phyloP scores from a whole-genome alignment of 2,797 vertebrate genomes.

The Poeciliopsis gracilis region DNA sequence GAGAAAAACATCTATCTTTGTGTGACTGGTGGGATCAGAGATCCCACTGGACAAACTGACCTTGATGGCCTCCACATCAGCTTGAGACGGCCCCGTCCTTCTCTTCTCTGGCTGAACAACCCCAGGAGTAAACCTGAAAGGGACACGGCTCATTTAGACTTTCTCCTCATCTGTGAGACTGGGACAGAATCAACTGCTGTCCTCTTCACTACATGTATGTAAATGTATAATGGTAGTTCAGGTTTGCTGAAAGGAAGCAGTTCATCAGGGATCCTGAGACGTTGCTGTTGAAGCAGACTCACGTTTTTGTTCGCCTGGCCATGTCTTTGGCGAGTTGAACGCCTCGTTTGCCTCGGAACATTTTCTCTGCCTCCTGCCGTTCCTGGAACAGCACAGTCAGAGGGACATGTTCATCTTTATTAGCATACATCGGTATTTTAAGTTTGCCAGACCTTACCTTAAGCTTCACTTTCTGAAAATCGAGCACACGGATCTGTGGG shows the following conservation, averaged over 20 bases:
- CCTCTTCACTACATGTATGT: neutral
- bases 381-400: constrained; percentile 86
- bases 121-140: constrained; percentile 86
- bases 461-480: constrained; percentile 97
- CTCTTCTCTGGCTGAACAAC: constrained; percentile 90
- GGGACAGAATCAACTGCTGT: neutral
- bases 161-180: neutral
- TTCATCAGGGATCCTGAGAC: constrained; percentile 76
- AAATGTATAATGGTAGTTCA: neutral
- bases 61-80: constrained; percentile 97
- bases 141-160: constrained; percentile 14
- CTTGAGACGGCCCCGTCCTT: constrained; percentile 88
- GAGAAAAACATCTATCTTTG: no score
- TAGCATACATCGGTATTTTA: neutral
- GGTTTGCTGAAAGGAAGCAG: neutral
- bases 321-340: constrained; percentile 99
- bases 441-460: constrained; percentile 81
- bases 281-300: constrained; percentile 86
- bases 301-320: constrained; percentile 99
- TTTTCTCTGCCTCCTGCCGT: constrained; percentile 99
- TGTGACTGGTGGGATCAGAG: neutral
- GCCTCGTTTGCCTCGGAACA: constrained; percentile 99
- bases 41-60: constrained; percentile 56
- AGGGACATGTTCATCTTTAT: constrained; percentile 66
- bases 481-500: constrained; percentile 94